Base-by-base conservation (phyloP, 2,888 invertebrate species). In the Tupiocoris notatus region DNA sequence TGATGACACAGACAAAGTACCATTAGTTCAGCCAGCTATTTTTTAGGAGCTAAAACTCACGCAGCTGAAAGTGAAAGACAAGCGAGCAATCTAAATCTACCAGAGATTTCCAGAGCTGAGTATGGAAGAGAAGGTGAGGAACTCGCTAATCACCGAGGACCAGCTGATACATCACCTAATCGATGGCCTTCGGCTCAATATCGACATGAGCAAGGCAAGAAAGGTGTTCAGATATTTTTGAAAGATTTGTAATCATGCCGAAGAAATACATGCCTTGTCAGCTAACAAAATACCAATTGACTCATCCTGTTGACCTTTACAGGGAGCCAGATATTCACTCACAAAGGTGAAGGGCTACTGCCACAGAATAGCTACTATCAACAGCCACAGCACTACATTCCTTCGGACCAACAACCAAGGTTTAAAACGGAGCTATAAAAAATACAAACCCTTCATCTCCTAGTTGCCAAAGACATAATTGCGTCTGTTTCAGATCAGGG, bases 241-340 rank as follows among this genome's bases (percentile, higher is more conserved):
- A n/a, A 56, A 12, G 12, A 56, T 59, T 7, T 20, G 20, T 59
- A 59, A 16, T 20, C 2, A 17, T 20, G n/a, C 16, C 20, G 3
- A 59, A 59, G n/a, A n/a, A n/a, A n/a, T n/a, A n/a, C n/a, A n/a
- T 59, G 16, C 59, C 59, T 59, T 59, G 39, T 7, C 12, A 39
- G 39, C 6, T 39, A 39, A 3, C 39, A 39, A 39, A 39, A 39
- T n/a, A n/a, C n/a, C n/a, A n/a, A n/a, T n/a, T n/a, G n/a, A n/a
- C n/a, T n/a, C n/a, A n/a, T n/a, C n/a, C n/a, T n/a, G n/a, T n/a
- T n/a, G n/a, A n/a, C n/a, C n/a, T n/a, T n/a, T n/a, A 12, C 58
- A 79, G 79, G 77, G 79, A 89, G 89, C 81, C 90, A 88, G 82
- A 90, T 90, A 82, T 91, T 91, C 85, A 91, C 88, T 83, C 91